phyloP scores from a whole-genome alignment of 2,113 vertebrate species.

The Ceyx melanurus region DNA sequence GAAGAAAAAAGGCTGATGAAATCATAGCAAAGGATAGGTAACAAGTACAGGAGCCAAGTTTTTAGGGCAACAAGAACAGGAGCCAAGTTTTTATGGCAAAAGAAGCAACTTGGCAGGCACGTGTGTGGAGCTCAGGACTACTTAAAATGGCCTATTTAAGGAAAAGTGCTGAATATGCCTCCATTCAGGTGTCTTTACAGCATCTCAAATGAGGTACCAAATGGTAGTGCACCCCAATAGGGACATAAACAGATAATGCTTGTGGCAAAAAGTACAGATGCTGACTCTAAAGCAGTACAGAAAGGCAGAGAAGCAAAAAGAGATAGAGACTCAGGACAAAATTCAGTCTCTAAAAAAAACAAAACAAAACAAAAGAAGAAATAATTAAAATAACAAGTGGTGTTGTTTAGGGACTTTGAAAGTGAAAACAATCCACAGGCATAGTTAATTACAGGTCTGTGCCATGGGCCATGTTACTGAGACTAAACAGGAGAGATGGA shows the following conservation, averaged over 20 bases:
- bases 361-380: background rate
- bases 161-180: background rate
- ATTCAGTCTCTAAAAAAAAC: background rate
- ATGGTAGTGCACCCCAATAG: background rate
- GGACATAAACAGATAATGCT: background rate
- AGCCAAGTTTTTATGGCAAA: slow-evolving; percentile 1
- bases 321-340: background rate
- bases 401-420: background rate
- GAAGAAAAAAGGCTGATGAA: background rate
- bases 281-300: background rate
- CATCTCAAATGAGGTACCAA: background rate
- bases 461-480: background rate
- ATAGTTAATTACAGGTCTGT: background rate
- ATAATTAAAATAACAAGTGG: background rate
- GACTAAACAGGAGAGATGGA: background rate
- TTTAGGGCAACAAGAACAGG: background rate
- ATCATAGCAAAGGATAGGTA: background rate
- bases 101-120: background rate
- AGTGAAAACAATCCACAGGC: background rate
- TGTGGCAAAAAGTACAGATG: background rate
- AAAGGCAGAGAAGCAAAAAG: background rate
- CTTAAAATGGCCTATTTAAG: slow-evolving; percentile 19
- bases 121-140: fast-evolving
- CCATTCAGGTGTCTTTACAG: background rate
- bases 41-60: background rate